Evolutionary conservation across 1,140 invertebrate genomes (phyloP), one percentile per base, ranked within the genome.

Genomic region (Chlorops oryzae): DNA sequence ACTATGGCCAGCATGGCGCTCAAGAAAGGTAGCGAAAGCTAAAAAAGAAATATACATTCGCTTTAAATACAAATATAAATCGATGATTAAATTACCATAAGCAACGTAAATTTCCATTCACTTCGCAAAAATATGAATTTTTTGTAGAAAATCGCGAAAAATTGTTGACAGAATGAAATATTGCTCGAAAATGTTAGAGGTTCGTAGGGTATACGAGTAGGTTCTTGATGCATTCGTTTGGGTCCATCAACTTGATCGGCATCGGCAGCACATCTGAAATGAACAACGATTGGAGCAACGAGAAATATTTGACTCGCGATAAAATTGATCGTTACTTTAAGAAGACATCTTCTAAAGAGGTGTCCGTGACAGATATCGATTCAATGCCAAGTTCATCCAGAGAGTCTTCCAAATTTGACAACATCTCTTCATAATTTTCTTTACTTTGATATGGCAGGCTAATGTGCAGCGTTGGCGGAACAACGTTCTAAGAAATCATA

Each of bases 271-370:
- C 63, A 70, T 48, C 65, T 69, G 18, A 9, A 40, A 50, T n/a
- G n/a, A n/a, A n/a, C n/a, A n/a, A n/a, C n/a, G n/a, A n/a, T n/a
- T n/a, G n/a, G n/a, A n/a, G n/a, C n/a, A n/a, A n/a, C n/a, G n/a
- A n/a, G n/a, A n/a, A n/a, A n/a, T n/a, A n/a, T n/a, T n/a, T n/a
- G n/a, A n/a, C n/a, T n/a, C n/a, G 75, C n/a, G n/a, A n/a, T n/a
- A n/a, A n/a, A n/a, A n/a, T n/a, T n/a, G n/a, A n/a, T n/a, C n/a
- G n/a, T 73, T 72, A 89, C 86, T 81, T 87, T 15, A 92, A 64
- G 63, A 92, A 92, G 9, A 93, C 88, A 74, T 92, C 87, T 65
- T 93, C 90, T 59, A 93, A 77, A 0, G 89, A 91, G 7, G 88
- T 88, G 3, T 88, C 78, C 0, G 87, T 86, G 1, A 90, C 80